Evolutionary conservation across 2,113 vertebrate genomes (phyloP).

Genomic region (Semicossyphus pulcher): DNA sequence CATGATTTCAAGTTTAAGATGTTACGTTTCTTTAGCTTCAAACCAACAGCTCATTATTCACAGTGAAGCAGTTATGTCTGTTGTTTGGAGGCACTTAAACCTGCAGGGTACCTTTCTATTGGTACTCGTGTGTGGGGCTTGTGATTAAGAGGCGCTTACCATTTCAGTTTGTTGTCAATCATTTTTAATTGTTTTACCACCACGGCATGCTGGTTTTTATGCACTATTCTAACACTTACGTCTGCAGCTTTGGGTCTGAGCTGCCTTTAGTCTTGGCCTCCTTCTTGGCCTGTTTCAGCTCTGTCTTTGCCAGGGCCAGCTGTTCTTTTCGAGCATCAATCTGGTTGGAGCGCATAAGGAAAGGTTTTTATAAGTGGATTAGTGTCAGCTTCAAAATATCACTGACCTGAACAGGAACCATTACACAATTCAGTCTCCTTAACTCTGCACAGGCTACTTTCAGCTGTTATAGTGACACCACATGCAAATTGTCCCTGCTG

Average conservation of each 20-base stretch:
- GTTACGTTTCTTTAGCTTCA: neutral
- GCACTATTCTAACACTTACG: slow-evolving; percentile 43
- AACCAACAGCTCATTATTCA: neutral
- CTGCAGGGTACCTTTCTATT: neutral
- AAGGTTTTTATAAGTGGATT: neutral
- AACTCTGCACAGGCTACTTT: neutral
- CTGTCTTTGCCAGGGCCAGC: slow-evolving; percentile 74
- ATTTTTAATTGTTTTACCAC: neutral
- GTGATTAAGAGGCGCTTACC: neutral
- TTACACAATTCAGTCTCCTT: neutral
- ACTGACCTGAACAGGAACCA: neutral
- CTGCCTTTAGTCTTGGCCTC: slow-evolving; percentile 68
- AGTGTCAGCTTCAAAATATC: neutral
- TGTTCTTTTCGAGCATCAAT: slow-evolving; percentile 77
- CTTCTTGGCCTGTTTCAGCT: slow-evolving; percentile 80
- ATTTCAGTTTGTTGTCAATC: neutral
- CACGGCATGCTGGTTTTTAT: neutral
- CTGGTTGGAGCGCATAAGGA: slow-evolving; percentile 34
- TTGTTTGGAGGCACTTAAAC: neutral
- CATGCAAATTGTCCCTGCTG: neutral
- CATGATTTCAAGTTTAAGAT: neutral
- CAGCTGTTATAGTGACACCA: neutral
- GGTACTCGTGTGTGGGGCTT: neutral
- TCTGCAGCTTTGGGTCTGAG: slow-evolving; percentile 64
- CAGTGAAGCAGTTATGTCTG: neutral